Conservation (phyloP, 2,113 vertebrate genomes). For the Daphoenositta chrysoptera region DNA sequence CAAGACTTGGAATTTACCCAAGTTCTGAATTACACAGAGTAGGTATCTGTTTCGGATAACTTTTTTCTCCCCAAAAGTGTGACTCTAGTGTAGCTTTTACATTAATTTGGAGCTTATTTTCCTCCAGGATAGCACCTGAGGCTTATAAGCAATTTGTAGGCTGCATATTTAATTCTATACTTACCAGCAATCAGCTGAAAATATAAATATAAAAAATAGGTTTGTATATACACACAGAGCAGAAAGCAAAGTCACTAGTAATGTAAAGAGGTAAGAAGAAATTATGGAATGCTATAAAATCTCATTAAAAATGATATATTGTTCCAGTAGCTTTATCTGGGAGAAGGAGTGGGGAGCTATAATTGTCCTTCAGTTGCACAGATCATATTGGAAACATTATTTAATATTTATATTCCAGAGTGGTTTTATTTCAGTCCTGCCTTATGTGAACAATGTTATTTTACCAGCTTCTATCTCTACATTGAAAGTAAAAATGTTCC, state of each 20-base stretch:
- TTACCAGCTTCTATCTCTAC: neutral
- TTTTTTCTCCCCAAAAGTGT: neutral
- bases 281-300: neutral
- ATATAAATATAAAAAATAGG: neutral
- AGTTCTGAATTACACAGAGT: neutral
- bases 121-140: neutral
- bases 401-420: neutral
- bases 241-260: neutral
- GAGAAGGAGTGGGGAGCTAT: neutral
- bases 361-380: neutral
- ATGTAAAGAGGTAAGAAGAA: neutral
- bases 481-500: neutral
- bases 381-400: neutral
- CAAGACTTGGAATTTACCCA: neutral
- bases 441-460: neutral
- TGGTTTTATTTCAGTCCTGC: neutral
- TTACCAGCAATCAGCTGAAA: neutral
- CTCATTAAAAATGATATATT: neutral
- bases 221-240: neutral
- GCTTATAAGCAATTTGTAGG: neutral
- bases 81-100: neutral
- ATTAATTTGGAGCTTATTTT: neutral
- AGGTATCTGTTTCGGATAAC: neutral
- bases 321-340: neutral
- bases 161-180: neutral